Base-by-base conservation (phyloP, 2,888 invertebrate species). In the Leptopterna dolabrata region DNA sequence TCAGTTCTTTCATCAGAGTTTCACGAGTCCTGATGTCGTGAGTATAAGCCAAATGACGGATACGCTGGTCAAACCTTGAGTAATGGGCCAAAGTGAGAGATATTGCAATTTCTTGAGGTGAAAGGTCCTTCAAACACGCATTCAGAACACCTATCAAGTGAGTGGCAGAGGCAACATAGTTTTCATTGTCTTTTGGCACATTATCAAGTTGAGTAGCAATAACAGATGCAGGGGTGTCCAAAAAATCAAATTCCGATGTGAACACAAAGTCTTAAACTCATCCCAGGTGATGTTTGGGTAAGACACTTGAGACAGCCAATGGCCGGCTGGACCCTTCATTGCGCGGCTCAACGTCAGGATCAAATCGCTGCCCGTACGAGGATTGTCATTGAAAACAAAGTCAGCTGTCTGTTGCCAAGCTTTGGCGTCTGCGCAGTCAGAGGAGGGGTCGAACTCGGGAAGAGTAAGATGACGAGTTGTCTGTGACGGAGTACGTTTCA, bases 191-290 rank as follows among this genome's bases (percentile, higher is more conserved):
- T 1, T 30, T 87, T 2, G 83, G 82, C 2, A 24, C 3, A 9
- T 24, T 70, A 24, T 70, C 43, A 70, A 87, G 24, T 19, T 43
- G 47, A 29, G 82, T 41, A n/a, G 71, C 51, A 6, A 87, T n/a
- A 1, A 82, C 47, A n/a, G 83, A 1, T 14, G 87, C 87, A n/a
- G 87, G 47, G 27, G 87, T 87, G n/a, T 87, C 83, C 1, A 45
- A 27, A 1, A 14, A 27, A 29, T 82, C 82, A 27, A 11, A 87
- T 71, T 87, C 83, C 0, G 83, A 3, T 9, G 30, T 43, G 47
- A 87, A 87, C 6, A n/a, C n/a, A 87, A 45, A 2, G 51, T 84
- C 24, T 87, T 87, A 24, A 87, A 87, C 16, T 87, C 87, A 41
- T 87, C 85, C 51, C 85, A 85, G 0, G 76, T 30, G 0, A 76